phyloP scores from a whole-genome alignment of 2,888 invertebrate genomes.

The Orthosia gothica region DNA sequence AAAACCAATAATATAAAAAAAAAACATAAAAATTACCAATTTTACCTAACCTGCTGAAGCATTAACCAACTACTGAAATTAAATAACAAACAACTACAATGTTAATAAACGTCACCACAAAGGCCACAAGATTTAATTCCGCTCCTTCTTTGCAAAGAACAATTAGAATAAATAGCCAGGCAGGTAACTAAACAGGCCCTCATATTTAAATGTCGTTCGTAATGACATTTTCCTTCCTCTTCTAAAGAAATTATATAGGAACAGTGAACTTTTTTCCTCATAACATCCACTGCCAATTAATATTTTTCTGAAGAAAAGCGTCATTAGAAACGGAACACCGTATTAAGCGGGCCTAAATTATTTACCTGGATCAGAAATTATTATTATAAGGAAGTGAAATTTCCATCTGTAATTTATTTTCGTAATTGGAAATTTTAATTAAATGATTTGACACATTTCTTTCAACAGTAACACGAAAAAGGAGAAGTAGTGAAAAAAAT shows the following conservation, averaged over 20 bases:
- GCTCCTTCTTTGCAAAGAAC: constrained; percentile 20
- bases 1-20: no score
- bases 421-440: background rate
- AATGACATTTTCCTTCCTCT: constrained; percentile 46
- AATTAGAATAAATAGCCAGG: constrained; percentile 60
- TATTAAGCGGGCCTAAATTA: constrained; percentile 36
- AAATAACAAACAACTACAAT: constrained; percentile 2
- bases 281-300: constrained; percentile 45
- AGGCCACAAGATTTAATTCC: constrained; percentile 44
- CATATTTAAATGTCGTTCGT: constrained; percentile 61
- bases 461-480: background rate
- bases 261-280: constrained; percentile 44
- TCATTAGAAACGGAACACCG: constrained; percentile 45
- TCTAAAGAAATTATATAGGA: constrained; percentile 44
- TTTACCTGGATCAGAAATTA: constrained; percentile 29
- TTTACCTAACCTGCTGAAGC: background rate
- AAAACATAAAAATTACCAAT: no score
- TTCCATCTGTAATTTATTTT: constrained; percentile 34
- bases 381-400: constrained; percentile 22
- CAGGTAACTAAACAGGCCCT: constrained; percentile 43
- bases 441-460: background rate
- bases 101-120: constrained; percentile 33
- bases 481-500: background rate
- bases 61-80: no score
- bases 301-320: constrained; percentile 46